Conservation (phyloP, 2,888 invertebrate genomes). For the Asteroscopus sphinx region DNA sequence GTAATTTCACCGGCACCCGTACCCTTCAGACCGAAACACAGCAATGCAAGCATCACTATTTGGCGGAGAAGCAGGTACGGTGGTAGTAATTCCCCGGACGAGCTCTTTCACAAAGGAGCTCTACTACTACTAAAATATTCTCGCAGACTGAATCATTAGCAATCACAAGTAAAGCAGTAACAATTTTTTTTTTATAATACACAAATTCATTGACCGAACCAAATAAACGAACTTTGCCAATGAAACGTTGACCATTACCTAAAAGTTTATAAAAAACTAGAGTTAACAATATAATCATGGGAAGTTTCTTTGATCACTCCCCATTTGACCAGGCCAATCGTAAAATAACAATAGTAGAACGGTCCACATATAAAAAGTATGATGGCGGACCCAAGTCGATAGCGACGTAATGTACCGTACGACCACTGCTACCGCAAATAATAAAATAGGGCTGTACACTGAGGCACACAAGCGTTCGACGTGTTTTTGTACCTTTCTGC, state of each 20-base stretch:
- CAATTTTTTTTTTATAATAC: neutral
- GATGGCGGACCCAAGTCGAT: constrained; percentile 48
- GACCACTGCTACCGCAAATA: constrained; percentile 56
- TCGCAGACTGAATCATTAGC: no score
- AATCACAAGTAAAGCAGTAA: neutral
- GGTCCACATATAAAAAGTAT: constrained; percentile 65
- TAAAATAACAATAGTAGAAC: constrained; percentile 56
- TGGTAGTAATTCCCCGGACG: no score
- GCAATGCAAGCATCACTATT: no score
- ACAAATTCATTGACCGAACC: neutral
- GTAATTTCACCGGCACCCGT: no score
- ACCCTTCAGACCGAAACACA: no score
- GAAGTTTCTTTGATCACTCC: constrained; percentile 42
- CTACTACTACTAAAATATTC: no score
- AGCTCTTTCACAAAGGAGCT: no score
- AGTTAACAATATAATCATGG: constrained; percentile 21
- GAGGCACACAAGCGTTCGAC: constrained; percentile 18
- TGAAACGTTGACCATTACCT: constrained; percentile 13
- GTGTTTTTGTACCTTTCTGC: neutral
- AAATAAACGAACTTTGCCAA: neutral
- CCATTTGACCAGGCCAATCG: constrained; percentile 41
- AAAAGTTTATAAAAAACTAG: constrained; percentile 32
- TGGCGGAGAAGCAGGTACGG: no score
- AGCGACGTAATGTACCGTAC: constrained; percentile 66
- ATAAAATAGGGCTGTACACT: constrained; percentile 54